phyloP scores from a whole-genome alignment of 2,113 vertebrate species.

The Xenus cinereus region DNA sequence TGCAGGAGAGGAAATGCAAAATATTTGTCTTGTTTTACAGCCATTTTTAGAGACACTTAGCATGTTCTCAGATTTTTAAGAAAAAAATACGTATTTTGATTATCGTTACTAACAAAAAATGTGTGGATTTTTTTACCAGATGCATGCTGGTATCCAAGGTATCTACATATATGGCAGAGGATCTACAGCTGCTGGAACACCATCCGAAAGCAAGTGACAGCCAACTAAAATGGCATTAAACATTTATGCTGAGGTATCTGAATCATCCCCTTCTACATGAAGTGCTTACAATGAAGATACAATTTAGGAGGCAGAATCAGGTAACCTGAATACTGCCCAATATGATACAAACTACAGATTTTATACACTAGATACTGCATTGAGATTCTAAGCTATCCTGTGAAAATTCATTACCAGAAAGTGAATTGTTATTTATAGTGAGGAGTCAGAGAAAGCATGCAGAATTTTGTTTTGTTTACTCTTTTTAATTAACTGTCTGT shows the following conservation, averaged over 20 bases:
- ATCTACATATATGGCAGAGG: neutral
- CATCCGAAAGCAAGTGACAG: neutral
- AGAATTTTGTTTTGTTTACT: neutral
- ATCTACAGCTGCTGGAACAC: neutral
- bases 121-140: neutral
- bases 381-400: neutral
- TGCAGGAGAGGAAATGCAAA: neutral
- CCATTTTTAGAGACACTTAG: neutral
- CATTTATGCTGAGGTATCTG: neutral
- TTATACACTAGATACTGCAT: neutral
- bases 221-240: neutral
- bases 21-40: neutral
- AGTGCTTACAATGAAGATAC: neutral
- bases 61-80: neutral
- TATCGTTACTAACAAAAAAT: neutral
- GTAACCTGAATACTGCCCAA: neutral
- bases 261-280: neutral
- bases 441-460: neutral
- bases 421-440: neutral
- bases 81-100: neutral
- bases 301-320: neutral
- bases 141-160: neutral
- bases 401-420: neutral
- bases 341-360: neutral
- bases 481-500: neutral